These are phyloP conservation scores for Tachina grossa DNA, from an alignment of 2,888 invertebrate species.

Conservation along the genomic window DNA sequence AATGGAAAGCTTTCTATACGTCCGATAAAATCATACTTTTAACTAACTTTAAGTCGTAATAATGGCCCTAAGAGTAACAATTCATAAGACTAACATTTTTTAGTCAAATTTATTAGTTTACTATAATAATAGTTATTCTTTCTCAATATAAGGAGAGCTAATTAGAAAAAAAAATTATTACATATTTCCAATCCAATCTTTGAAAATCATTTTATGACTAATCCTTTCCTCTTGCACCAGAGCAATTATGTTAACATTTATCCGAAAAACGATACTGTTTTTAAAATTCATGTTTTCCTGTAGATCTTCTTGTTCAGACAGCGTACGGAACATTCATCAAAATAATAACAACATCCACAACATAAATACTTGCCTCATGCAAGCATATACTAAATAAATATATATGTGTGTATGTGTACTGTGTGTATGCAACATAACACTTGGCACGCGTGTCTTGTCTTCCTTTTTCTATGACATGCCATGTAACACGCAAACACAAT, in stretches of 20 bases:
- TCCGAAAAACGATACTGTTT: constrained; percentile 59
- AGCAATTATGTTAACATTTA: constrained; percentile 57
- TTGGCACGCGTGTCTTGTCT: constrained; percentile 65
- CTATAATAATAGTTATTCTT: no score
- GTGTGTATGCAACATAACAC: constrained; percentile 54
- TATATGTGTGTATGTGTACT: background rate
- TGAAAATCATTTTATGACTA: background rate
- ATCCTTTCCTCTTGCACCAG: constrained; percentile 8
- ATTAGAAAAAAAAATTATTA: no score
- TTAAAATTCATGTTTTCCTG: constrained; percentile 38
- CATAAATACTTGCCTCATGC: constrained; percentile 57
- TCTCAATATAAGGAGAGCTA: no score
- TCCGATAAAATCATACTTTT: no score
- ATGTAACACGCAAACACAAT: constrained; percentile 67
- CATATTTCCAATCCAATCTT: no score
- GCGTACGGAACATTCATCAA: constrained; percentile 39
- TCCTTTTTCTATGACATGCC: constrained; percentile 59
- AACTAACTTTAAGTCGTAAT: no score
- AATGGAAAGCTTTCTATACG: no score
- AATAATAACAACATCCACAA: constrained; percentile 52
- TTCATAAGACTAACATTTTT: no score
- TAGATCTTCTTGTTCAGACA: constrained; percentile 41
- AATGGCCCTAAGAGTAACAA: no score
- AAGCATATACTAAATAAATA: constrained; percentile 9
- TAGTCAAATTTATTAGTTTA: no score